Conservation (phyloP, 1,140 invertebrate species). For the Cyclargus thomasi region DNA sequence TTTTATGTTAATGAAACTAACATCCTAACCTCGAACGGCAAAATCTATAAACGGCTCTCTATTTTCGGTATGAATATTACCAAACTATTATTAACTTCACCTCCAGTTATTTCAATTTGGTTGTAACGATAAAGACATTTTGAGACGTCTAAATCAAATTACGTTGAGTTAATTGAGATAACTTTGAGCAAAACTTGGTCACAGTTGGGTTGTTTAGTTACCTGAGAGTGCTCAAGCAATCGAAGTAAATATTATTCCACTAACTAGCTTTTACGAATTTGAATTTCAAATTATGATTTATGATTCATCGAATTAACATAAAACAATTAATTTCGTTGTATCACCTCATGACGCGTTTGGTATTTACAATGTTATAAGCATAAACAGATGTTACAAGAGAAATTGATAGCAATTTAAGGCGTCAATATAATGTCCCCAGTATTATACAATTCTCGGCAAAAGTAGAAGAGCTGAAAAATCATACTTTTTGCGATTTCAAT, state of each 20-base stretch:
- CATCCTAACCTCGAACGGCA: no score
- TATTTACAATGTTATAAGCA: not conserved
- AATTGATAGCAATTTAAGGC: no score
- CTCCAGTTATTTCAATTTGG: not conserved
- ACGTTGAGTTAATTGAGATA: constrained; percentile 4
- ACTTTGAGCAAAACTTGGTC: constrained; percentile 21
- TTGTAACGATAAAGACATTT: not conserved
- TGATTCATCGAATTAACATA: constrained; percentile 29
- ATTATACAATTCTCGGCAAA: no score
- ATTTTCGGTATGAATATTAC: no score
- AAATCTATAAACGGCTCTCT: no score
- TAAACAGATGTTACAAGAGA: no score
- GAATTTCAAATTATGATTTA: constrained; percentile 33
- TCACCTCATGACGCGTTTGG: not conserved
- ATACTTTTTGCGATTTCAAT: no score
- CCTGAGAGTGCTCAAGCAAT: constrained; percentile 23
- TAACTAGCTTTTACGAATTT: constrained; percentile 32
- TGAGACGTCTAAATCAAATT: not conserved
- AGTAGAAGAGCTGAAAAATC: no score
- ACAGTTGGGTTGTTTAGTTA: constrained; percentile 32
- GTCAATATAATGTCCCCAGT: no score
- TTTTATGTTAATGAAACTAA: no score
- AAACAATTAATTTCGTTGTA: constrained; percentile 16
- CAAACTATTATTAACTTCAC: not conserved
- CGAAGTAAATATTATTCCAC: constrained; percentile 35